Base-by-base conservation (phyloP, 1,140 invertebrate species). In the Cyclina sinensis region DNA sequence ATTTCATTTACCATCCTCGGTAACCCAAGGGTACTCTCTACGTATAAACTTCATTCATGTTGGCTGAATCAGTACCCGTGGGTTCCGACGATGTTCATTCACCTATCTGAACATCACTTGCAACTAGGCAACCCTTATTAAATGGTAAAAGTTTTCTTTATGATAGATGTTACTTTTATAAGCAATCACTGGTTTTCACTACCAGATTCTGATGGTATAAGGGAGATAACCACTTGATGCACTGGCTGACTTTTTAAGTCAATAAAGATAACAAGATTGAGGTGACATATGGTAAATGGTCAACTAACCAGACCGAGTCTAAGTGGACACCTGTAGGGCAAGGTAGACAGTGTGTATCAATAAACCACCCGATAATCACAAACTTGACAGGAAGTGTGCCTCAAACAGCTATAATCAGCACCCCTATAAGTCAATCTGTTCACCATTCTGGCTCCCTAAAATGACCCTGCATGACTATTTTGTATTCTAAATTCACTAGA, bases 351-450 rank as follows among this genome's bases (percentile, higher is more conserved):
- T 84, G 82, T 65, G 21, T 51, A 74, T 73, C 82, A 54, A 84
- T 84, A 84, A 73, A 84, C 62, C 12, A 84, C 65, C 30, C 30
- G 16, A 32, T 73, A 84, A 84, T 84, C 18, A 84, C 68, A 48
- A 48, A 39, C 37, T 37, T 1, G 27, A 54, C 82, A 84, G 82
- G 82, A 84, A 84, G 43, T 73, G 65, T 35, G 46, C 32, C 39
- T 35, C 59, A 35, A 43, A 24, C 32, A 21, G 39, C n/a, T 73
- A 84, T 84, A 74, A 84, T 84, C 68, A 84, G 1, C 14, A 32
- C 30, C 82, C 82, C 62, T 73, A 74, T 84, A 84, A 84, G 68
- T 84, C 82, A 83, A 21, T 65, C 46, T 46, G 43, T 37, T 18
- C 37, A 62, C 18, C 39, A 30, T 32, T 39, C 16, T 30, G 81